phyloP scores from a whole-genome alignment of 2,797 vertebrate genomes.

The Emydoidea blandingii region DNA sequence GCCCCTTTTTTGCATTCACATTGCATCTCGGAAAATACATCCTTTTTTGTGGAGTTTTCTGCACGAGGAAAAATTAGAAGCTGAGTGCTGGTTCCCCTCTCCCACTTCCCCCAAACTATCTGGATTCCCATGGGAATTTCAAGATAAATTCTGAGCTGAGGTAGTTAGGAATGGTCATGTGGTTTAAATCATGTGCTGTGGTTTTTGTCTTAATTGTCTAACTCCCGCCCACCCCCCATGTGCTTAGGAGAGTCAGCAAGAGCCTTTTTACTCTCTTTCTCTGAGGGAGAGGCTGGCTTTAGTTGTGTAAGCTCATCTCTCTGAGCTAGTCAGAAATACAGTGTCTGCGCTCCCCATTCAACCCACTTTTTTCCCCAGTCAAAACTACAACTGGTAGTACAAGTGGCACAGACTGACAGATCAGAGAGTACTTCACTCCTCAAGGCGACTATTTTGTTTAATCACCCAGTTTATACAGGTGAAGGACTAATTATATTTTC shows the following conservation, averaged over 20 bases:
- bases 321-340: not conserved
- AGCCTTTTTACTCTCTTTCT: not conserved
- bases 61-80: not conserved
- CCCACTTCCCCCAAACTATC: not conserved
- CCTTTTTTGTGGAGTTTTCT: fast-evolving
- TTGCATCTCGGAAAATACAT: not conserved
- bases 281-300: not conserved
- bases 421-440: not conserved
- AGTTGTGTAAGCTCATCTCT: fast-evolving
- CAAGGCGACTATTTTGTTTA: not conserved
- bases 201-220: not conserved
- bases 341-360: not conserved
- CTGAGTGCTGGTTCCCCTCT: not conserved
- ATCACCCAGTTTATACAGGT: not conserved
- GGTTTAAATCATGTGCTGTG: not conserved
- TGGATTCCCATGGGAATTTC: not conserved
- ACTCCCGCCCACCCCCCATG: not conserved
- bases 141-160: not conserved
- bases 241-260: not conserved
- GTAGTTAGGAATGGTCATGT: not conserved
- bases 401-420: not conserved
- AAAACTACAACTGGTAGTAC: not conserved
- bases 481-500: not conserved
- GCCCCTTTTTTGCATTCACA: not conserved
- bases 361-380: not conserved